phyloP scores from a whole-genome alignment of 2,888 invertebrate species.

The Copidosoma aretas region DNA sequence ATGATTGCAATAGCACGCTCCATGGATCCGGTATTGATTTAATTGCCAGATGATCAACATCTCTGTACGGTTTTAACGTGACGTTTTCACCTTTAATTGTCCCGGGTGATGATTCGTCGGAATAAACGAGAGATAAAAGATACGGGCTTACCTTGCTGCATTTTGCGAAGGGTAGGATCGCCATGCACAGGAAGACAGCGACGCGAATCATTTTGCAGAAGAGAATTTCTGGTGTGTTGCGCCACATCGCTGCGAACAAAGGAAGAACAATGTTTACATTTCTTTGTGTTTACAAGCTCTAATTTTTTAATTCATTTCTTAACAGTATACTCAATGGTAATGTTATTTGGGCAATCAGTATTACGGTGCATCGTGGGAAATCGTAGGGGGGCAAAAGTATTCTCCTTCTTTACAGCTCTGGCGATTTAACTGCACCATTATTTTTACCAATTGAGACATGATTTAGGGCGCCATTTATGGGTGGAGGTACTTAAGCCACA shows the following conservation, averaged over 20 bases:
- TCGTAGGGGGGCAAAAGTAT: no score
- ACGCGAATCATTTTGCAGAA: constrained; percentile 61
- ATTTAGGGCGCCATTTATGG: neutral
- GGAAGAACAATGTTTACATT: constrained; percentile 29
- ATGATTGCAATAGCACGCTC: no score
- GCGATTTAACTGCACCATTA: no score
- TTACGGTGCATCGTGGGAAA: neutral
- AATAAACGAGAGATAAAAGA: neutral
- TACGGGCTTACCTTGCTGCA: constrained; percentile 58
- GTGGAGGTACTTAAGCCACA: neutral
- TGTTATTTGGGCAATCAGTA: neutral
- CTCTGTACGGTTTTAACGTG: no score
- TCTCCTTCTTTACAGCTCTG: no score
- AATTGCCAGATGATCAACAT: no score
- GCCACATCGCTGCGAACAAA: constrained; percentile 61
- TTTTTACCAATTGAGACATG: neutral
- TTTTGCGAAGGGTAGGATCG: constrained; percentile 58
- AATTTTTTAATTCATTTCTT: no score
- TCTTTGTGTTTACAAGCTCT: neutral
- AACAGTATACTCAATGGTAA: neutral
- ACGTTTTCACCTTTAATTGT: no score
- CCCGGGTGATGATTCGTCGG: neutral
- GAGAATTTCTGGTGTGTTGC: constrained; percentile 60
- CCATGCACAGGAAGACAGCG: constrained; percentile 60
- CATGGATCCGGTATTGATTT: neutral